Evolutionary conservation across 2,797 vertebrate species (phyloP).

Genomic region (Delichon dasypus): DNA sequence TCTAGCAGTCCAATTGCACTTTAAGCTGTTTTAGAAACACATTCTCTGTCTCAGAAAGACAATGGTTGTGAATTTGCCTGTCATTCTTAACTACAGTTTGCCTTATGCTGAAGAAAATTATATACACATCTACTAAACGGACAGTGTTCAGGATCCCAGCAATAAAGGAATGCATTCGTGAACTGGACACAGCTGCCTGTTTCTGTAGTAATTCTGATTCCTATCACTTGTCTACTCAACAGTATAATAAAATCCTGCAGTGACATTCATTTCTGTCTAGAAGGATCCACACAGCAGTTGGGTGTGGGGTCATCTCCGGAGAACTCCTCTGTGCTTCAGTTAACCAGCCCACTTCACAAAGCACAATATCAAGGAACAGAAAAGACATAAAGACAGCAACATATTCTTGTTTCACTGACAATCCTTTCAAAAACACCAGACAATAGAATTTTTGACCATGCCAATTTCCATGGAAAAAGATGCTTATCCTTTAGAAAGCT

Average conservation of each 20-base stretch:
- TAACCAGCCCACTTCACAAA: slow-evolving; percentile 4
- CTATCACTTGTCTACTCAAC: background rate
- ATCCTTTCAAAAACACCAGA: background rate
- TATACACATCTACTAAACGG: background rate
- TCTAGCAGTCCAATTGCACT: background rate
- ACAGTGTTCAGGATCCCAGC: background rate
- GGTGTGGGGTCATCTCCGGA: background rate
- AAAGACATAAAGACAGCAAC: background rate
- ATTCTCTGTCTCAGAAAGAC: background rate
- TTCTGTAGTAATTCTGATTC: background rate
- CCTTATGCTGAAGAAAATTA: background rate
- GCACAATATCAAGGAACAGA: background rate
- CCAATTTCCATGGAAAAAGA: background rate
- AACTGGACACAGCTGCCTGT: background rate
- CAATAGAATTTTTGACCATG: background rate
- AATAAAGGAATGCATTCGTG: background rate
- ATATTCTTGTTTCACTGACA: background rate
- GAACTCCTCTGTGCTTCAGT: background rate
- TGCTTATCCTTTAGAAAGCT: slow-evolving; percentile 4
- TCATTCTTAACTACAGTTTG: background rate
- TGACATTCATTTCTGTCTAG: slow-evolving; percentile 1
- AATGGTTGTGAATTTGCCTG: background rate
- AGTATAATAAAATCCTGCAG: slow-evolving; percentile 12
- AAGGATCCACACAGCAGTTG: background rate
- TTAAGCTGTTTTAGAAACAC: background rate